Evolutionary conservation across 2,797 vertebrate genomes (phyloP).

Genomic region (Esox masquinongy): DNA sequence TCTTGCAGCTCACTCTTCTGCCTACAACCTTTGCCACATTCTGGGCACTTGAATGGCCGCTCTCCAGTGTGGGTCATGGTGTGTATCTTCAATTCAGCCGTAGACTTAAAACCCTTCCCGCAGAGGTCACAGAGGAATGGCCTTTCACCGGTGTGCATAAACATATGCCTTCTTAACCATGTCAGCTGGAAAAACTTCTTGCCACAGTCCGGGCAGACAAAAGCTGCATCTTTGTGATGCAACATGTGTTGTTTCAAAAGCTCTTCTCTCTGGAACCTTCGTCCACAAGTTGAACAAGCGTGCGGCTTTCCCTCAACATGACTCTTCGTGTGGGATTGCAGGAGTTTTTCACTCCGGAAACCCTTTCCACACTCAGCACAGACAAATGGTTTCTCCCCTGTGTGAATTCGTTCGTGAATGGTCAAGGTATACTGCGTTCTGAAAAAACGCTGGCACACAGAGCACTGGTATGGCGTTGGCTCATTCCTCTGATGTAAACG

Average conservation of each 20-base stretch:
- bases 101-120: background rate
- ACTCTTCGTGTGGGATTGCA: background rate
- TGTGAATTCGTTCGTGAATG: background rate
- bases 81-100: background rate
- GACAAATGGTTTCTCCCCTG: conserved; percentile 3
- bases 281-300: background rate
- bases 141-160: background rate
- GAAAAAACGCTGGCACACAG: background rate
- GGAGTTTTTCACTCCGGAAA: background rate
- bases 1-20: background rate
- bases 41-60: background rate
- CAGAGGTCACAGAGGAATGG: conserved; percentile 3
- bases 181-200: conserved; percentile 2
- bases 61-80: background rate
- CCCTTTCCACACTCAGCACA: conserved; percentile 2
- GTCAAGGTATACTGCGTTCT: background rate
- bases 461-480: background rate
- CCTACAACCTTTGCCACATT: background rate
- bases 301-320: background rate
- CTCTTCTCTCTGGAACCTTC: conserved; percentile 1
- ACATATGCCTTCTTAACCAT: background rate
- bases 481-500: background rate
- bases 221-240: background rate
- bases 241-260: background rate
- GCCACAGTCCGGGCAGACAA: background rate